Percentiles rank a stretch among this genome's conserved stretches.
Evolutionary conservation across 2,113 vertebrate genomes (phyloP).

Genomic region (Falco punctatus): DNA sequence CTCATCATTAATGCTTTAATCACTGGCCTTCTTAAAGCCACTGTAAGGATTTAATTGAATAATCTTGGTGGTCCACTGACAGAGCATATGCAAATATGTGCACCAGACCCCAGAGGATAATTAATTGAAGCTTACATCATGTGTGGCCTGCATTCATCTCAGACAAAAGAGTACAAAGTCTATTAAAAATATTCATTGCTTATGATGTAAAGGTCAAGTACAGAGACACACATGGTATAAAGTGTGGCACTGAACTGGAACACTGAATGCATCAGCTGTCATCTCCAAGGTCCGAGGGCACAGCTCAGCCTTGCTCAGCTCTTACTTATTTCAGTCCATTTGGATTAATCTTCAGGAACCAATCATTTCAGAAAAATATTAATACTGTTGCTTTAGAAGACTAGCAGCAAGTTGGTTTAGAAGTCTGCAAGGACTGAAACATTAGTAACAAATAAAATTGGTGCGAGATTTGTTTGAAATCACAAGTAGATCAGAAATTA

Average conservation of each 20-base stretch:
- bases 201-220: constrained; percentile 12
- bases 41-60: constrained; percentile 31
- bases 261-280: neutral
- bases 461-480: neutral
- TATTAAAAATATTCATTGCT: constrained; percentile 18
- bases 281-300: neutral
- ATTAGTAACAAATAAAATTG: neutral
- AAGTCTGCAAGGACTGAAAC: neutral
- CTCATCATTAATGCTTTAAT: neutral
- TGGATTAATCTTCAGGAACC: neutral
- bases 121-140: neutral
- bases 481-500: neutral
- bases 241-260: neutral
- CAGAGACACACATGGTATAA: neutral
- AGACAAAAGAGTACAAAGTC: constrained; percentile 46
- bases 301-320: neutral
- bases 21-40: neutral
- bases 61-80: constrained; percentile 11
- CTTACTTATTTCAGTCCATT: neutral
- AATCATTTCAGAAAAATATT: neutral
- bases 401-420: neutral
- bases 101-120: constrained; percentile 23
- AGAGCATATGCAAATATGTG: neutral
- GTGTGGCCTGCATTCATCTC: constrained; percentile 46
- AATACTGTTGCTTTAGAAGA: neutral